Conservation (phyloP, 2,113 vertebrate species). For the Leuciscus idus region DNA sequence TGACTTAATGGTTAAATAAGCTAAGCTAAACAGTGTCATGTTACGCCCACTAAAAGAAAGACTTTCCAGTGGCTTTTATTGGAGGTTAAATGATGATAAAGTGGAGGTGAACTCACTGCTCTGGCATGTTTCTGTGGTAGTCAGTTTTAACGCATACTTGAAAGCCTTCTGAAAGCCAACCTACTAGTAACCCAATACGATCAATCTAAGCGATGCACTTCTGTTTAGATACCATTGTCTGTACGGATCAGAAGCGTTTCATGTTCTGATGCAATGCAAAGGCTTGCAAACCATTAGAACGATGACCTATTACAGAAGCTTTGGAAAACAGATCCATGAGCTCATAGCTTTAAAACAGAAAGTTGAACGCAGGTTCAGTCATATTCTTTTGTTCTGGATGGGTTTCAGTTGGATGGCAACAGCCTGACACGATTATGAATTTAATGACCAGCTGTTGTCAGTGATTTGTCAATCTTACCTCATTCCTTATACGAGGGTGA, state of each 20-base stretch:
- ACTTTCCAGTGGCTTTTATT: constrained; percentile 11
- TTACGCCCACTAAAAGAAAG: constrained; percentile 5
- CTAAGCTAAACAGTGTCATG: background rate
- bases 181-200: constrained; percentile 49
- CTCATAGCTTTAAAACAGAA: constrained; percentile 58
- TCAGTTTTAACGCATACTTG: constrained; percentile 39
- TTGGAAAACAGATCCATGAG: constrained; percentile 52
- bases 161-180: constrained; percentile 33
- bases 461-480: constrained; percentile 21
- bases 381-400: constrained; percentile 23
- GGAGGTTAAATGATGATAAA: constrained; percentile 9
- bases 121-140: constrained; percentile 48
- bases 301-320: constrained; percentile 47
- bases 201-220: constrained; percentile 44
- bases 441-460: constrained; percentile 12
- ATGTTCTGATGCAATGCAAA: constrained; percentile 46
- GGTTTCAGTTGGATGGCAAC: constrained; percentile 6
- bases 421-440: constrained; percentile 9
- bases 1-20: background rate
- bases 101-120: constrained; percentile 59
- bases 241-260: constrained; percentile 43
- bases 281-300: constrained; percentile 48
- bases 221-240: constrained; percentile 47
- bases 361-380: constrained; percentile 49
- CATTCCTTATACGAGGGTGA: background rate